Evolutionary conservation across 2,113 vertebrate genomes (phyloP).

Genomic region (Heloderma charlesbogerti): DNA sequence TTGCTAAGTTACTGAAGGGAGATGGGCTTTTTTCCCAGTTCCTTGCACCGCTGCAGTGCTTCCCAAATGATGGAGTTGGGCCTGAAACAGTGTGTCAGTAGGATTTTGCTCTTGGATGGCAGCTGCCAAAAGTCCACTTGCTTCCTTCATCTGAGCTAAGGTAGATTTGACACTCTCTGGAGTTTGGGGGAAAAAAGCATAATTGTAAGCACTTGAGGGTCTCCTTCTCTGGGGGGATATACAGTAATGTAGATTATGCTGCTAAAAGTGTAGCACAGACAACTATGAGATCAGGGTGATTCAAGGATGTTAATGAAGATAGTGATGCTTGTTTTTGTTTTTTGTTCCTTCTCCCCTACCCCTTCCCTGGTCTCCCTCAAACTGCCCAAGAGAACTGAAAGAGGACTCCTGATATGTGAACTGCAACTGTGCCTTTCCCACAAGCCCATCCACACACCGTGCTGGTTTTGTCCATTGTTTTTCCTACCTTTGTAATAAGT

Average conservation of each 20-base stretch:
- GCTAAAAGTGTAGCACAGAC: not conserved
- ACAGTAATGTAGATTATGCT: not conserved
- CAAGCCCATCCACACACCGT: not conserved
- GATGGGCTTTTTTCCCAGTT: not conserved
- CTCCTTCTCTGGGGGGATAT: not conserved
- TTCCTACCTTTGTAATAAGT: not conserved
- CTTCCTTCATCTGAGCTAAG: not conserved
- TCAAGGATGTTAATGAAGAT: not conserved
- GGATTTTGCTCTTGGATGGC: not conserved
- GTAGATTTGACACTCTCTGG: rapidly evolving
- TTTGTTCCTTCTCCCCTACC: not conserved
- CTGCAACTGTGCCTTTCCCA: constrained; percentile 9
- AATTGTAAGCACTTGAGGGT: not conserved
- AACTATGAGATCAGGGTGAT: not conserved
- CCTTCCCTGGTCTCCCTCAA: not conserved
- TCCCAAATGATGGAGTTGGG: not conserved
- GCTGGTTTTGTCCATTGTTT: not conserved
- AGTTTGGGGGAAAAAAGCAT: too few relatives aligned
- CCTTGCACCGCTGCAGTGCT: not conserved
- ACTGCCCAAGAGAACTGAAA: not conserved
- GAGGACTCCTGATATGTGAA: not conserved
- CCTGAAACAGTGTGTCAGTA: not conserved
- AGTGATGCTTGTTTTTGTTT: not conserved
- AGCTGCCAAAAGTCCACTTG: not conserved
- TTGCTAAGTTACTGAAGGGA: rapidly evolving